Percentiles rank a stretch among this genome's conserved stretches.
Conservation (phyloP, 2,113 vertebrate species). For the Corythornis cristatus region DNA sequence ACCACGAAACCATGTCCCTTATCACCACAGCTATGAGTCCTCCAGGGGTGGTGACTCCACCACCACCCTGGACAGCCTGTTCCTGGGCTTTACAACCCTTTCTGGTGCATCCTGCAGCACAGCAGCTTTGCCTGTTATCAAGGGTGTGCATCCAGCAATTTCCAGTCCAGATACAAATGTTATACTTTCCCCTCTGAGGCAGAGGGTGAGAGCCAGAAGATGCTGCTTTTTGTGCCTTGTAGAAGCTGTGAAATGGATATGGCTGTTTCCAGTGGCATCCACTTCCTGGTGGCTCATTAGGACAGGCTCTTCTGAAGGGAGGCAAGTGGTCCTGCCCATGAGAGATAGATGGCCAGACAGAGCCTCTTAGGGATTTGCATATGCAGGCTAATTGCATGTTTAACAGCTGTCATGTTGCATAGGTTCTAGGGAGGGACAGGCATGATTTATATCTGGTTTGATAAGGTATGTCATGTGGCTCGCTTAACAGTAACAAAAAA, state of each 20-base stretch:
- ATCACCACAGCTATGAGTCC: not conserved
- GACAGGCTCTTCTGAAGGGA: not conserved
- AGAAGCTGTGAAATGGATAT: not conserved
- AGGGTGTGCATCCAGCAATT: not conserved
- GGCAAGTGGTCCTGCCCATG: fast-evolving
- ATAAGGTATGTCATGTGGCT: not conserved
- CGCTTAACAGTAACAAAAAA: not conserved
- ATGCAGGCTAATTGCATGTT: slow-evolving; percentile 11
- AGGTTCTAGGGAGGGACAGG: not conserved
- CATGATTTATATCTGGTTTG: slow-evolving; percentile 9
- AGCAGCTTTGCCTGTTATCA: not conserved
- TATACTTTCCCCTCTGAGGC: not conserved
- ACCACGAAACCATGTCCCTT: not conserved
- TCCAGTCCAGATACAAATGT: not conserved
- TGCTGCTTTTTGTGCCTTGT: not conserved
- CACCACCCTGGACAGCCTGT: not conserved
- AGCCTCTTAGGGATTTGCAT: not conserved
- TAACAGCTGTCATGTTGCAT: not conserved
- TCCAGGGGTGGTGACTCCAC: not conserved
- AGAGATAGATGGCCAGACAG: fast-evolving
- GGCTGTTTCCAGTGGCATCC: not conserved
- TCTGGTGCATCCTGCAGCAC: not conserved
- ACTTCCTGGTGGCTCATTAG: not conserved
- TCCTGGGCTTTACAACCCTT: too few relatives aligned
- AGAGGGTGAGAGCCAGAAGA: not conserved